Evolutionary conservation across 1,140 invertebrate species (phyloP).

Genomic region (Panonychus citri): DNA sequence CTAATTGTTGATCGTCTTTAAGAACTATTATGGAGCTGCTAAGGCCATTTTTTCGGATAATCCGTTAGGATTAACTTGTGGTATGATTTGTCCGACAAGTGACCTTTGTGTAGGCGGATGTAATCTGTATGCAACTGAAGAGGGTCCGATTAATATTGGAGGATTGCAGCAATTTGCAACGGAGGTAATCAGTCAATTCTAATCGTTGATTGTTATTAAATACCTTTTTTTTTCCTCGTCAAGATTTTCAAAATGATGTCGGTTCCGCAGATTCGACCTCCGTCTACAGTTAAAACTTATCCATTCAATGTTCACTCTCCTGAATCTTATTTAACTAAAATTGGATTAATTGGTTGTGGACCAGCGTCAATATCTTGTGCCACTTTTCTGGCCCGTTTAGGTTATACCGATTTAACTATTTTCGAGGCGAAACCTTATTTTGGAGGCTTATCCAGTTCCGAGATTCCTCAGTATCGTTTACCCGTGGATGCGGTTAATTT

Average conservation of each 20-base stretch:
- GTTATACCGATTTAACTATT: constrained; percentile 71
- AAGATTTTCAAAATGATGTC: constrained; percentile 76
- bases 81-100: constrained; percentile 97
- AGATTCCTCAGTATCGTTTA: constrained; percentile 89
- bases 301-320: constrained; percentile 19
- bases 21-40: constrained; percentile 95
- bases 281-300: constrained; percentile 23
- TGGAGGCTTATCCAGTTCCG: constrained; percentile 71
- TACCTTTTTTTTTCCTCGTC: constrained; percentile 10
- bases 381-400: constrained; percentile 73
- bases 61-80: constrained; percentile 81
- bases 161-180: constrained; percentile 92
- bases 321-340: constrained; percentile 40
- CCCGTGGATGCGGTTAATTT: constrained; percentile 79
- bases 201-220: not conserved
- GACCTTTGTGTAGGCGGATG: constrained; percentile 94
- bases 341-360: constrained; percentile 77
- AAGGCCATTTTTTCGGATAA: constrained; percentile 92
- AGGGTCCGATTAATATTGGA: constrained; percentile 93
- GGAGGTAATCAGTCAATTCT: constrained; percentile 35
- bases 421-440: constrained; percentile 69
- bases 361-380: constrained; percentile 92
- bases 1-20: constrained; percentile 11
- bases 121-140: constrained; percentile 79
- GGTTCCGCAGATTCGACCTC: constrained; percentile 56